Evolutionary conservation across 1,140 invertebrate species (phyloP), one percentile per base, ranked within the genome.

Genomic region (Streblospio benedicti): DNA sequence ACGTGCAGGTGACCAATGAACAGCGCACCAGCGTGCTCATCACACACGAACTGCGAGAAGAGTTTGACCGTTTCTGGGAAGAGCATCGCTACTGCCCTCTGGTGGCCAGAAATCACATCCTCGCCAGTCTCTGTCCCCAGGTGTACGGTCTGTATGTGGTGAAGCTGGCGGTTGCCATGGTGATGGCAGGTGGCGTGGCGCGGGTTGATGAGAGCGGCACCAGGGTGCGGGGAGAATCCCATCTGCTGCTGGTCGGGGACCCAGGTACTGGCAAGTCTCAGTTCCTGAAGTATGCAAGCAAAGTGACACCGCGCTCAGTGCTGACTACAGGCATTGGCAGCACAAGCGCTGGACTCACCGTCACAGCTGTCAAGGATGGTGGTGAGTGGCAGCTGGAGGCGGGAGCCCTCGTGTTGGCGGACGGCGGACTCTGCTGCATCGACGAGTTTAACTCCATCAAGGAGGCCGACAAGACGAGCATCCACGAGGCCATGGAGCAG

Each of bases 361-460:
- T 91, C 47, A 84, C 89, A 54, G 90, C 90, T 44, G 81, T 91
- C 5, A 88, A 85, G 81, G 82, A 85, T 60, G 61, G 70, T 47
- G 87, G 87, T 35, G 87, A 89, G 71, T 91, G 89, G 89, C 87
- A 90, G 64, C 75, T 99, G 3, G 96, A 99, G 79, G 96, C 95
- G 30, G 97, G 97, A 25, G 93, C 96, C 14, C 78, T 99, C 1
- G 96, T 99, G 9, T 74, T 99, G 49, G 95, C 96, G 14, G 97
- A 99, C 81, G 86, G 93, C 71, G 85, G 97, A 25, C 89, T 99
- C 35, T 99, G 96, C 75, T 99, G 96, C 73, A 99, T 99, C 76
- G 97, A 99, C 74, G 97, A 99, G 80, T 99, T 99, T 80, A 97
- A 99, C 78, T 99, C 99, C 51, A 99, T 99, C 94, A 87, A 92